Conservation (phyloP, 2,113 vertebrate species). For the Xerus inauris region DNA sequence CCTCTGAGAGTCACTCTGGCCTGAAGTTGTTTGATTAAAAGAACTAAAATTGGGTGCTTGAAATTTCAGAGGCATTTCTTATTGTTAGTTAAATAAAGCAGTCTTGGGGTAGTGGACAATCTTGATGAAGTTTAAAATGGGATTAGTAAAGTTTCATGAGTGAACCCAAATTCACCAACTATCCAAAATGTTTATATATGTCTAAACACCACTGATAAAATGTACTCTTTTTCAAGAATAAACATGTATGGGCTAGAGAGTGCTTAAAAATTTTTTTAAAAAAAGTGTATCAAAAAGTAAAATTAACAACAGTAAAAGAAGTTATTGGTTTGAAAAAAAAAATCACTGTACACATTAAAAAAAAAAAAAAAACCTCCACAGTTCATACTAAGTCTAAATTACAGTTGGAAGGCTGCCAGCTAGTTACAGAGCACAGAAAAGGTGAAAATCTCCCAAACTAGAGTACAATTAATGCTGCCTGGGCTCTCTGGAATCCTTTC, state of each 20-base stretch:
- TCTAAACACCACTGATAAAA: background rate
- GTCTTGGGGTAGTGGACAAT: constrained; percentile 25
- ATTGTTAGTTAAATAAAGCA: constrained; percentile 63
- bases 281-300: constrained; percentile 46
- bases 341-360: constrained; percentile 55
- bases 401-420: constrained; percentile 72
- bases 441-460: constrained; percentile 83
- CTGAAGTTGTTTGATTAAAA: constrained; percentile 64
- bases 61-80: constrained; percentile 62
- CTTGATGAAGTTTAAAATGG: constrained; percentile 24
- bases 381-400: constrained; percentile 79
- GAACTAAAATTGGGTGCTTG: constrained; percentile 46
- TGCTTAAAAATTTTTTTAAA: constrained; percentile 21
- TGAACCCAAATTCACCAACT: constrained; percentile 58
- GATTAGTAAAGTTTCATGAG: constrained; percentile 57
- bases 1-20: background rate
- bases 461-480: constrained; percentile 81
- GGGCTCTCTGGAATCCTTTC: constrained; percentile 79
- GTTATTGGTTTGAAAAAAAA: constrained; percentile 68
- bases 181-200: constrained; percentile 47
- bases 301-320: constrained; percentile 46
- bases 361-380: background rate
- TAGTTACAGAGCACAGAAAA: constrained; percentile 79
- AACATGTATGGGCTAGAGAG: background rate
- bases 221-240: constrained; percentile 34